A percentile compares a stretch with the other conserved stretches of the same genome.
Conservation (phyloP, 2,113 vertebrate genomes). For the Eulacestoma nigropectus region DNA sequence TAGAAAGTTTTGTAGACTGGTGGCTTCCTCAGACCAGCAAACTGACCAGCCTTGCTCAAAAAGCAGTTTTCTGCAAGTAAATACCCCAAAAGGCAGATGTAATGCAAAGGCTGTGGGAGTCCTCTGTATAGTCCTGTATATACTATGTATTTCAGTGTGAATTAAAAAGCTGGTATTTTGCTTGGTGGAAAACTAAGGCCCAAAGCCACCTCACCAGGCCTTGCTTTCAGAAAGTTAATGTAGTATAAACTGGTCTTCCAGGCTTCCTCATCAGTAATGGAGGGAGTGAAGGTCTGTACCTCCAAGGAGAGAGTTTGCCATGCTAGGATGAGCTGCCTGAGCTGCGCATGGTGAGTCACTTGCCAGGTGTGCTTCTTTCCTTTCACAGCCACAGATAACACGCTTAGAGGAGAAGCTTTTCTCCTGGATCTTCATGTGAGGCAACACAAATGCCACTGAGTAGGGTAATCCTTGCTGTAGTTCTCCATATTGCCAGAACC, state of each 20-base stretch:
- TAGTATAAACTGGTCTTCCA: neutral
- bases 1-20: neutral
- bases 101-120: neutral
- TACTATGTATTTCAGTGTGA: neutral
- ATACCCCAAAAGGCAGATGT: neutral
- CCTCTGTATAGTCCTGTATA: neutral
- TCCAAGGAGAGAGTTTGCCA: neutral
- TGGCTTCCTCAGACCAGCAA: neutral
- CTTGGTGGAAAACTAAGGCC: neutral
- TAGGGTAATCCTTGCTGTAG: neutral
- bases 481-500: neutral
- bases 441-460: neutral
- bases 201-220: neutral
- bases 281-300: neutral
- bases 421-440: neutral
- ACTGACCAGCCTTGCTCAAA: neutral
- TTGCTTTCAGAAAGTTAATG: neutral
- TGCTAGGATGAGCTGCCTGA: neutral
- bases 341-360: accelerated
- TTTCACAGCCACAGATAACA: neutral
- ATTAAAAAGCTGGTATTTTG: neutral
- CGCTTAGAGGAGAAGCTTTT: neutral
- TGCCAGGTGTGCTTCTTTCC: accelerated
- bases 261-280: neutral
- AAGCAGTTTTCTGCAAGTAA: neutral